Conservation (phyloP, 2,888 invertebrate genomes). For the Eurytoma californica region DNA sequence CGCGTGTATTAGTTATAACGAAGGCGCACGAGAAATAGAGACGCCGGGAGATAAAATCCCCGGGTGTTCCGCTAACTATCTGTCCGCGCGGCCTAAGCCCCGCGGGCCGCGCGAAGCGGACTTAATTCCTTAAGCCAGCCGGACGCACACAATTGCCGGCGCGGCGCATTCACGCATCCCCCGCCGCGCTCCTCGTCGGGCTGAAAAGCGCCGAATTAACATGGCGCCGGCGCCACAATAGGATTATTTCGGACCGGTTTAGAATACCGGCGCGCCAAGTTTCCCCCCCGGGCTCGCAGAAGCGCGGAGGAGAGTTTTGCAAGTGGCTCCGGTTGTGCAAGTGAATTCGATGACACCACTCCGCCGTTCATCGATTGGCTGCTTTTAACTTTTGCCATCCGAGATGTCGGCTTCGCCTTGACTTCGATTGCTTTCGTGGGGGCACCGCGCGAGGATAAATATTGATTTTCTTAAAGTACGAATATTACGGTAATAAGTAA, state of each 20-base stretch:
- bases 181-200: neutral
- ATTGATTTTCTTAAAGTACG: too few relatives aligned
- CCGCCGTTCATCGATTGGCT: too few relatives aligned
- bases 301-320: slow-evolving; percentile 48
- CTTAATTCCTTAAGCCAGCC: slow-evolving; percentile 59
- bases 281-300: slow-evolving; percentile 49
- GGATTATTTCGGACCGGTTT: slow-evolving; percentile 64
- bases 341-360: too few relatives aligned
- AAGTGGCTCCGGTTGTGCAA: neutral
- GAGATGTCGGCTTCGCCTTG: too few relatives aligned
- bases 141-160: slow-evolving; percentile 28
- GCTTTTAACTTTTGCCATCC: too few relatives aligned
- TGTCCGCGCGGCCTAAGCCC: slow-evolving; percentile 48
- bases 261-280: slow-evolving; percentile 59
- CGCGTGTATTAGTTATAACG: slow-evolving; percentile 26
- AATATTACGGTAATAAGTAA: too few relatives aligned
- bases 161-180: slow-evolving; percentile 28
- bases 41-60: slow-evolving; percentile 11
- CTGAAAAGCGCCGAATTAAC: slow-evolving; percentile 59
- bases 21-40: neutral
- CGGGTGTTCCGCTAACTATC: slow-evolving; percentile 37
- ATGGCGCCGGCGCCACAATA: slow-evolving; percentile 61
- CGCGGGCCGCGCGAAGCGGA: slow-evolving; percentile 56
- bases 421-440: too few relatives aligned
- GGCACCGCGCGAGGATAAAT: too few relatives aligned